A percentile compares a stretch with the other conserved stretches of the same genome.
phyloP scores from a whole-genome alignment of 2,113 vertebrate species.

The Python bivittatus region DNA sequence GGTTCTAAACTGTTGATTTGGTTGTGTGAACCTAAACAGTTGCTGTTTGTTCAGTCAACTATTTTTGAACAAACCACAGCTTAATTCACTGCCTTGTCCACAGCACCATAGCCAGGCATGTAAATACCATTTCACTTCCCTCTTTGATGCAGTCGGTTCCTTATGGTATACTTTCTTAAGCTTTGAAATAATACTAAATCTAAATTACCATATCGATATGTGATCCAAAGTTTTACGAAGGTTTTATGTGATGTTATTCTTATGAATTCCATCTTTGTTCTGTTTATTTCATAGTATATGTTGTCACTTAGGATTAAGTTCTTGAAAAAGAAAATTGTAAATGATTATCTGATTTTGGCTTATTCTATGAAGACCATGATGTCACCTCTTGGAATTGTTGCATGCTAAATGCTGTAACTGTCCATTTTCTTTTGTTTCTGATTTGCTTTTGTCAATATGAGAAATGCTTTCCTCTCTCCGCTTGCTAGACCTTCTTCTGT shows the following conservation, averaged over 20 bases:
- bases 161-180: background rate
- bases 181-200: background rate
- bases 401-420: background rate
- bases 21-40: background rate
- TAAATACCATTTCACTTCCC: background rate
- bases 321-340: background rate
- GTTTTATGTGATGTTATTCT: background rate
- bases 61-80: background rate
- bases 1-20: background rate
- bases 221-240: background rate
- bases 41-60: background rate
- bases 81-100: background rate
- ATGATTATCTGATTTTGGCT: background rate
- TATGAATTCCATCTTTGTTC: background rate
- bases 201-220: background rate
- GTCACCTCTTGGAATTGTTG: background rate
- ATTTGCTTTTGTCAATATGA: background rate
- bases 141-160: background rate
- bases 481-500: background rate
- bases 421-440: background rate
- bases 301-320: background rate
- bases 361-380: background rate
- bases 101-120: background rate
- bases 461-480: background rate
- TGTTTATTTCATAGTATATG: background rate